Base-by-base conservation (phyloP, 2,113 vertebrate genomes). In the Pseudolaguvia tuberculata region DNA sequence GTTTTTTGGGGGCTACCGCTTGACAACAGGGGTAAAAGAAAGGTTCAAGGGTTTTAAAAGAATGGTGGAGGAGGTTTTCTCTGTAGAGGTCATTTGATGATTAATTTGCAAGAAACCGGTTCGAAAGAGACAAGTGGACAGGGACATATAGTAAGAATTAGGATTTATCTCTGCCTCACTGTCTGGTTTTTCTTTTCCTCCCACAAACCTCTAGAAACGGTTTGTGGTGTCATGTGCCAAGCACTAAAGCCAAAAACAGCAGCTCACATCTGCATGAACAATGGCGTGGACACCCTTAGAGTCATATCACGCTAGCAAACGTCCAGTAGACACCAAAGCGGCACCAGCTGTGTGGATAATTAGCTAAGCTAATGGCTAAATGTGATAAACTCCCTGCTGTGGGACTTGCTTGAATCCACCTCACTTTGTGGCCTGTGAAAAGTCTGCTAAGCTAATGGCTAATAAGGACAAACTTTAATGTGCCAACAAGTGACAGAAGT, bases 181-280 rank as follows among this genome's bases (percentile, higher is more conserved):
- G 3, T 35, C 31, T 35, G 3, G 31, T 6, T 35, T n/a, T 35
- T 35, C 31, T 35, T 35, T 35, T 6, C 6, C 79, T 82, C 80
- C 78, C 75, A 80, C 77, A 81, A 85, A 82, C 88, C n/a, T n/a
- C n/a, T n/a, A n/a, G n/a, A 85, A 85, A 91, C 89, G 84, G 88
- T 65, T 87, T 80, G 66, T 0, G 25, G 85, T 83, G 84, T 83
- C 62, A 78, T 82, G 85, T 73, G 80, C 87, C 84, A 83, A 86
- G 86, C 86, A 78, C 66, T 79, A 85, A 82, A 87, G 79, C 76
- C 72, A 80, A 63, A 81, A 85, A 75, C 75, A 83, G 85, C 69
- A 78, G 65, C 11, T 77, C 69, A 76, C 31, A 61, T 81, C 72
- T 39, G 31, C 45, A 56, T 63, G 56, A 73, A 35, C 50, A 51